Evolutionary conservation across 92 coral and sea anemone species (phyloP), one percentile per base, ranked within the genome.

Genomic region (Blastomussa wellsi): DNA sequence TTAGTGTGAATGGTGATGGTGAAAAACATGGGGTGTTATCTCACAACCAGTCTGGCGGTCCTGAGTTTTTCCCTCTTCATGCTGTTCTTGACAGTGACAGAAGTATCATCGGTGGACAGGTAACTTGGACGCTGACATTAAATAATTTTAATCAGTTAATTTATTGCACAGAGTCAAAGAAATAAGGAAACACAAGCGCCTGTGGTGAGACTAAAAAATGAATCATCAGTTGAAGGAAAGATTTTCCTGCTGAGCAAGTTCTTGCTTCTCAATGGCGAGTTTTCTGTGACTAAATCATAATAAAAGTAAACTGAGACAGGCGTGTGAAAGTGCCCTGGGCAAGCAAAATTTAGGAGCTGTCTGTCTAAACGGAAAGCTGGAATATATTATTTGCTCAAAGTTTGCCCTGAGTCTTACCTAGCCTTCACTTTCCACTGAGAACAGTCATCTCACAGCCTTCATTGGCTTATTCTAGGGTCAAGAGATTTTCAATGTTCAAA

Each of bases 31-130:
- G 80, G 11, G 6, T 74, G 32, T 75, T 74, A 60, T 74, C 81
- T 2, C 87, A 75, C 39, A 81, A 83, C 70, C 81, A 74, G 87
- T 83, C 87, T 70, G 44, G 26, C 42, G 75, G 31, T 62, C 72
- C 22, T 44, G 87, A 74, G 60, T 83, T 83, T 74, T 62, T 72
- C 75, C 87, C 87, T 24, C 87, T 83, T 2, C 87, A 6, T 41
- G 70, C 81, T 5, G 48, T 37, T 32, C 16, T 72, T 37, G 87
- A 83, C 29, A 52, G 8, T 31, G 81, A 83, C 33, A 74, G 60
- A n/a, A 74, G 57, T 44, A 47, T 83, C 55, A 28, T 65, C 69
- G 10, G 51, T 37, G 86, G 86, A 35, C 36, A 71, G 78, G 75
- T 70, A 70, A 70, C 20, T 70, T 5, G 3, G 11, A 38, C 15